Evolutionary conservation across 1,140 invertebrate species (phyloP).

Genomic region (Oppia nitens): DNA sequence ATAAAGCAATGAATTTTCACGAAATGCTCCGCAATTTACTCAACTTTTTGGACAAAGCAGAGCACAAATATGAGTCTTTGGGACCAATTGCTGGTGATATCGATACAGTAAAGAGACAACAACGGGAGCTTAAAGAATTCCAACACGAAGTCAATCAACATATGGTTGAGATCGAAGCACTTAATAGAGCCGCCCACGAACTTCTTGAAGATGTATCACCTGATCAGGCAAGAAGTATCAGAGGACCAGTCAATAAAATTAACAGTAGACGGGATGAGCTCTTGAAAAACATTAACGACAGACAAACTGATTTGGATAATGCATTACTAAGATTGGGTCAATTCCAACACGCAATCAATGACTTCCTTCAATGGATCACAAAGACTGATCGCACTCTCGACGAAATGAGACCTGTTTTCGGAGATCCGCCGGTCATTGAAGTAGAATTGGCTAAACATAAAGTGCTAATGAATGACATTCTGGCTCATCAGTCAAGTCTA

Average conservation of each 20-base stretch:
- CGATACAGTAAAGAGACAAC: slow-evolving; percentile 82
- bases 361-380: slow-evolving; percentile 83
- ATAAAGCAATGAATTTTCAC: slow-evolving; percentile 96
- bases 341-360: slow-evolving; percentile 88
- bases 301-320: slow-evolving; percentile 78
- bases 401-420: slow-evolving; percentile 62
- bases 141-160: slow-evolving; percentile 92
- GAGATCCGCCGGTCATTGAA: slow-evolving; percentile 79
- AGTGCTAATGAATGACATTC: slow-evolving; percentile 87
- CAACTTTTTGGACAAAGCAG: slow-evolving; percentile 73
- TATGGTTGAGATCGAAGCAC: slow-evolving; percentile 87
- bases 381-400: slow-evolving; percentile 68
- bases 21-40: slow-evolving; percentile 76
- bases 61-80: slow-evolving; percentile 62
- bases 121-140: slow-evolving; percentile 74
- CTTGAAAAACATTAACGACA: slow-evolving; percentile 67
- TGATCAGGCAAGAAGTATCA: slow-evolving; percentile 76
- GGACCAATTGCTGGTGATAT: slow-evolving; percentile 79
- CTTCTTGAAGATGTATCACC: slow-evolving; percentile 77
- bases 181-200: slow-evolving; percentile 85
- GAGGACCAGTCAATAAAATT: slow-evolving; percentile 70
- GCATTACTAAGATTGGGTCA: slow-evolving; percentile 83
- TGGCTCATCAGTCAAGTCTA: slow-evolving; percentile 87
- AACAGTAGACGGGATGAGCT: slow-evolving; percentile 83
- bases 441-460: slow-evolving; percentile 93